Percentiles rank a stretch among this genome's conserved stretches.
These are phyloP conservation scores for Pholis gunnellus DNA, from an alignment of 2,113 vertebrate species.

Conservation along the genomic window DNA sequence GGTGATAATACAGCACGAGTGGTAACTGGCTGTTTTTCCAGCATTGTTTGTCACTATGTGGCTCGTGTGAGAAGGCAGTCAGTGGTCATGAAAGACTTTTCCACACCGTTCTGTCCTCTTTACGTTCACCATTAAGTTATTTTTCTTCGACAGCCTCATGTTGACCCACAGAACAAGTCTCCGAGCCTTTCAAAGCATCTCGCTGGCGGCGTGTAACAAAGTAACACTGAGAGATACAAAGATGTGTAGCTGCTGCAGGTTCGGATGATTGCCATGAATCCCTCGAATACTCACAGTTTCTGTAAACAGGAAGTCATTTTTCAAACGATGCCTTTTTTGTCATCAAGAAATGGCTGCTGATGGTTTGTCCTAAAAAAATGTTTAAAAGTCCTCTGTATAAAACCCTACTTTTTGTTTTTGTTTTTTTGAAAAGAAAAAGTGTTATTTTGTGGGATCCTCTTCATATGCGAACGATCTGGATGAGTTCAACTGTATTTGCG, in stretches of 20 bases:
- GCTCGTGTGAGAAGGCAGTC: slow-evolving; percentile 31
- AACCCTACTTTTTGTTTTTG: slow-evolving; percentile 9
- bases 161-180: not conserved
- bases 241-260: not conserved
- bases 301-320: not conserved
- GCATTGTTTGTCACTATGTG: slow-evolving; percentile 68
- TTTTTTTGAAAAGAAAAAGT: slow-evolving; percentile 29
- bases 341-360: slow-evolving; percentile 21
- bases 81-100: slow-evolving; percentile 1
- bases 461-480: slow-evolving; percentile 36
- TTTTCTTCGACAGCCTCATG: slow-evolving; percentile 11
- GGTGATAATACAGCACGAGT: slow-evolving; percentile 18
- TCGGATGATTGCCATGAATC: not conserved
- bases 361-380: slow-evolving; percentile 5
- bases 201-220: not conserved
- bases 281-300: not conserved
- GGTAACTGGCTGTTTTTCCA: slow-evolving; percentile 29
- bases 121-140: slow-evolving; percentile 30
- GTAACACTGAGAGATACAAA: not conserved
- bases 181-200: not conserved
- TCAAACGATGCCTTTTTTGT: slow-evolving; percentile 24
- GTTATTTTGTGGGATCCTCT: slow-evolving; percentile 27
- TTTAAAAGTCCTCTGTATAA: slow-evolving; percentile 6
- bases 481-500: slow-evolving; percentile 43
- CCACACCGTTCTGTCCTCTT: not conserved